Evolutionary conservation across 2,888 invertebrate species (phyloP).

Genomic region (Onthophagus sagittarius): DNA sequence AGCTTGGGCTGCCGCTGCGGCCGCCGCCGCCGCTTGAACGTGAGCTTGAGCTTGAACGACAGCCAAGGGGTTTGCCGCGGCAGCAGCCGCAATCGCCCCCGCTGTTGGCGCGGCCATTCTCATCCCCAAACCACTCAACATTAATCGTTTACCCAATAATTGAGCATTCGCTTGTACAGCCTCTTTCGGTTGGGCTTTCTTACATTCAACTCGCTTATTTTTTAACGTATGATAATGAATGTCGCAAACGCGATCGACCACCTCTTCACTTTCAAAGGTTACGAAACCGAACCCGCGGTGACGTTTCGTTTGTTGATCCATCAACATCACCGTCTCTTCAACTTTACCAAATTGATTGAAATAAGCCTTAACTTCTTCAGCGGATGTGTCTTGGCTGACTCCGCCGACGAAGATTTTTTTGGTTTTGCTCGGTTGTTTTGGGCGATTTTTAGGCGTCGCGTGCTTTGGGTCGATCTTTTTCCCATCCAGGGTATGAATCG

Average conservation of each 20-base stretch:
- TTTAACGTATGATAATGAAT: conserved; percentile 91
- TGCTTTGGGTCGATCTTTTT: conserved; percentile 94
- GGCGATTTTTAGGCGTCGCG: conserved; percentile 86
- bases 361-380: conserved; percentile 86
- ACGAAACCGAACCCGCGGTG: conserved; percentile 90
- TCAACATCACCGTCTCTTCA: conserved; percentile 88
- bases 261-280: conserved; percentile 87
- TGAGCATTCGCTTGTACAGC: conserved; percentile 71
- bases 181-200: conserved; percentile 89
- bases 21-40: conserved; percentile 48
- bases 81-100: conserved; percentile 55
- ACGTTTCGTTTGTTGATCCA: conserved; percentile 90
- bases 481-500: conserved; percentile 86
- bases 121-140: conserved; percentile 68
- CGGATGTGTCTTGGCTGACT: conserved; percentile 87
- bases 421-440: conserved; percentile 79
- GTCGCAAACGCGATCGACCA: conserved; percentile 88
- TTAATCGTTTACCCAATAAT: conserved; percentile 64
- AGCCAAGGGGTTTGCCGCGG: conserved; percentile 55
- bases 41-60: conserved; percentile 42
- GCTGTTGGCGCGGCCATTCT: conserved; percentile 59
- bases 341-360: conserved; percentile 88
- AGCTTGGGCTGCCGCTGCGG: conserved; percentile 57
- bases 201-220: conserved; percentile 87
- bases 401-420: conserved; percentile 93